Evolutionary conservation across 2,888 invertebrate genomes (phyloP).

Genomic region (Acrocera orbiculus): DNA sequence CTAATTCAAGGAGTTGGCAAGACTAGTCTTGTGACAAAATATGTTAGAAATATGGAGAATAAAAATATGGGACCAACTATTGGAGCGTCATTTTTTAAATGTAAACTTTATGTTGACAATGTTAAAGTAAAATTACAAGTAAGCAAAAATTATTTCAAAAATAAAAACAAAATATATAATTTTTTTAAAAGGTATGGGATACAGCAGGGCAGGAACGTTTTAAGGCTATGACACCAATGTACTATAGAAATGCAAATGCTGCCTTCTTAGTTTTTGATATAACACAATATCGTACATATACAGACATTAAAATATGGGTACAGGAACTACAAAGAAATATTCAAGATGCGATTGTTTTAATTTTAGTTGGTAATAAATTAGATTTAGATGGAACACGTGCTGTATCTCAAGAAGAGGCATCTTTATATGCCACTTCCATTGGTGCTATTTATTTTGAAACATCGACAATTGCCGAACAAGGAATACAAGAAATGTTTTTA

Average conservation of each 20-base stretch:
- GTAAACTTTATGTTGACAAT: constrained; percentile 56
- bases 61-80: constrained; percentile 66
- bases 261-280: constrained; percentile 78
- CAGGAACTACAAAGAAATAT: constrained; percentile 61
- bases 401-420: constrained; percentile 49
- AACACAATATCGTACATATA: constrained; percentile 54
- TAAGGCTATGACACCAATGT: constrained; percentile 87
- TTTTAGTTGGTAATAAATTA: constrained; percentile 71
- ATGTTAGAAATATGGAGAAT: constrained; percentile 60
- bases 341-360: constrained; percentile 58
- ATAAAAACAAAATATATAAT: not conserved
- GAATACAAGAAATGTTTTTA: constrained; percentile 56
- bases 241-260: constrained; percentile 80
- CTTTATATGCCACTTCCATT: constrained; percentile 58
- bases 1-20: constrained; percentile 86
- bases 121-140: constrained; percentile 62
- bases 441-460: constrained; percentile 75
- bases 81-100: constrained; percentile 79
- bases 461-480: constrained; percentile 62
- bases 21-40: constrained; percentile 66
- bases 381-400: constrained; percentile 50
- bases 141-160: constrained; percentile 15
- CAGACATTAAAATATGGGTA: constrained; percentile 72
- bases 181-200: constrained; percentile 30
- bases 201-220: constrained; percentile 39